Base-by-base conservation (phyloP, 2,113 vertebrate species). In the Brevimyrus niger region DNA sequence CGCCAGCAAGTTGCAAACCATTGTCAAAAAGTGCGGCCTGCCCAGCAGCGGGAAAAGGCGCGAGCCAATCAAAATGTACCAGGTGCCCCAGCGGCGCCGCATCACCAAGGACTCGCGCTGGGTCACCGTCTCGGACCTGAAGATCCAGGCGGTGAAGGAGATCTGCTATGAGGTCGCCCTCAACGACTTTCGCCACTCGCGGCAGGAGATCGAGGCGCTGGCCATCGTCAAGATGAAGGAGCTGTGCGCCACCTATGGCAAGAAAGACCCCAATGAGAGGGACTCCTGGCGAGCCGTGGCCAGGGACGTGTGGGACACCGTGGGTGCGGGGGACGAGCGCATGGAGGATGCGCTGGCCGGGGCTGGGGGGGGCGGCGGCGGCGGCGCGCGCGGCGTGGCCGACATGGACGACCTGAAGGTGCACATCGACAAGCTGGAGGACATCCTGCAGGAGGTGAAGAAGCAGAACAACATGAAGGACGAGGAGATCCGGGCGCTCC, bases 201-300 rank as follows among this genome's bases (percentile, higher is more conserved):
- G 98, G 89, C 98, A 99, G 95, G 98, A 99, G 95, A 99, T 99
- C 0, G 98, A 99, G 93, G 98, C 98, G 11, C 93, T 99, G 94
- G 98, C 98, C 90, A 99, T 99, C 31, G 98, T 99, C 9, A 99
- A 99, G 94, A 98, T 99, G 98, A 99, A 99, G 89, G 98, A 99
- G 92, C 97, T 99, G 48, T 99, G 98, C 91, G 96, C 96, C 53
- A 97, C 97, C 94, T 99, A 99, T 50, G 95, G 95, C 65, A 99
- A 99, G 95, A 99, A 99, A 88, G 98, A 99, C 90, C 98, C 98
- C 38, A 99, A 99, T 0, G 98, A 99, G 94, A 96, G 97, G 0
- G 98, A 99, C 91, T 99, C 98, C 0, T 99, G 98, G 98, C 96
- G 97, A 91, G 98, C 98, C 0, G 98, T 99, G 13, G 98, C 98